Base-by-base conservation (phyloP, 2,797 vertebrate genomes). In the Sebastes alutus region DNA sequence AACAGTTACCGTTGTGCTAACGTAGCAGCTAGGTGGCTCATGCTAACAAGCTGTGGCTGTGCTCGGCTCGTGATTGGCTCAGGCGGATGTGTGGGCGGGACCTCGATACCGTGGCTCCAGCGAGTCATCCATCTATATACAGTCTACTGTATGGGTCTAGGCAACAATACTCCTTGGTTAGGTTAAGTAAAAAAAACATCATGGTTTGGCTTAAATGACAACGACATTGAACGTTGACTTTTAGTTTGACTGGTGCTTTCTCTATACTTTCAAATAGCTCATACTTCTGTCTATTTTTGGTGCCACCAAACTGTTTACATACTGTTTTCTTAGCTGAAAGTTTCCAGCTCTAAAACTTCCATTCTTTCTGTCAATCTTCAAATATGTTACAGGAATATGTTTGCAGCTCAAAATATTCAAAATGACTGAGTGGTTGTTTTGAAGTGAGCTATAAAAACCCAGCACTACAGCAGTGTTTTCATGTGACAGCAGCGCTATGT, bases 401-500 rank as follows among this genome's bases (percentile, higher is more conserved):
- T 60, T 59, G 49, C 14, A n/a, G 3, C 2, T 65, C 7, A 56
- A 33, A n/a, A 70, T 23, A 55, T 59, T 75, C 13, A 55, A 66
- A 78, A 76, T 46, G 61, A 23, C 22, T 54, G 9, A 30, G 14
- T 60, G 7, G 6, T 42, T 2, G 25, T 55, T 38, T 46, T 73
- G 22, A 56, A 5, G 23, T 32, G 58, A 23, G 25, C 62, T 77
- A 35, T 77, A 35, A 46, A 60, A 61, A 77, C 71, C 12, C 52
- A 75, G 9, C 71, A 56, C 30, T 12, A 14, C 20, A 49, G 65
- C 69, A 61, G 58, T 61, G 20, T 85, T 76, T 78, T 73, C 22
- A 55, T 64, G 66, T 77, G 78, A 72, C 74, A 67, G 63, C 76
- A 74, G 61, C 29, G 55, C 75, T 73, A 82, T 86, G 79, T 74